These are phyloP conservation scores for Nematolebias whitei DNA, from an alignment of 2,113 vertebrate genomes.

Conservation along the genomic window DNA sequence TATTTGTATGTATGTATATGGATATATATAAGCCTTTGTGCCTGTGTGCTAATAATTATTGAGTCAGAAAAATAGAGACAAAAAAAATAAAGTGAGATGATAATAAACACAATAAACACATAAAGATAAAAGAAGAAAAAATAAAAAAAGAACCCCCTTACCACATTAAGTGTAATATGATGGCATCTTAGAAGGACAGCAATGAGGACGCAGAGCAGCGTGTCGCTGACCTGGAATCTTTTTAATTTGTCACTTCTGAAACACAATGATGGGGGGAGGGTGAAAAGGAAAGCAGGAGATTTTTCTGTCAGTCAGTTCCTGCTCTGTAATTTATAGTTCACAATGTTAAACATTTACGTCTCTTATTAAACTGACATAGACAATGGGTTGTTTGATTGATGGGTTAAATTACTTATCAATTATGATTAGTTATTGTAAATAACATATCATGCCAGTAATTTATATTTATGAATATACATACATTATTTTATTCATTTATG, in stretches of 20 bases:
- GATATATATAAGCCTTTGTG: too few relatives aligned
- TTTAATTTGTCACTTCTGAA: constrained; percentile 50
- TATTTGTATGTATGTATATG: too few relatives aligned
- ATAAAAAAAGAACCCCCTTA: too few relatives aligned
- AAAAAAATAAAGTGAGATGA: too few relatives aligned
- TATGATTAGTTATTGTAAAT: not conserved
- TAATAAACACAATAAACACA: too few relatives aligned
- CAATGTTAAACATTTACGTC: not conserved
- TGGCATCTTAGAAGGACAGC: constrained; percentile 23
- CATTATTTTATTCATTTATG: too few relatives aligned
- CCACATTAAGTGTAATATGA: too few relatives aligned
- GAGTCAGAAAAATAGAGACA: too few relatives aligned
- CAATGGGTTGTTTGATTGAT: not conserved
- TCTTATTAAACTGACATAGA: not conserved
- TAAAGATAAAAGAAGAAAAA: too few relatives aligned
- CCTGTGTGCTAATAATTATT: too few relatives aligned
- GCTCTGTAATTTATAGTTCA: not conserved
- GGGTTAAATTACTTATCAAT: not conserved
- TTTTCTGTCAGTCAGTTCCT: constrained; percentile 18
- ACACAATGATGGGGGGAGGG: constrained; percentile 53
- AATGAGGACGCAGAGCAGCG: constrained; percentile 48
- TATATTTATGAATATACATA: too few relatives aligned
- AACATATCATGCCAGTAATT: too few relatives aligned
- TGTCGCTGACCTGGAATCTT: constrained; percentile 39
- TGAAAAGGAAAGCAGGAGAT: constrained; percentile 29